Conservation (phyloP, 2,797 vertebrate species). For the Ptychobarbus kaznakovi region DNA sequence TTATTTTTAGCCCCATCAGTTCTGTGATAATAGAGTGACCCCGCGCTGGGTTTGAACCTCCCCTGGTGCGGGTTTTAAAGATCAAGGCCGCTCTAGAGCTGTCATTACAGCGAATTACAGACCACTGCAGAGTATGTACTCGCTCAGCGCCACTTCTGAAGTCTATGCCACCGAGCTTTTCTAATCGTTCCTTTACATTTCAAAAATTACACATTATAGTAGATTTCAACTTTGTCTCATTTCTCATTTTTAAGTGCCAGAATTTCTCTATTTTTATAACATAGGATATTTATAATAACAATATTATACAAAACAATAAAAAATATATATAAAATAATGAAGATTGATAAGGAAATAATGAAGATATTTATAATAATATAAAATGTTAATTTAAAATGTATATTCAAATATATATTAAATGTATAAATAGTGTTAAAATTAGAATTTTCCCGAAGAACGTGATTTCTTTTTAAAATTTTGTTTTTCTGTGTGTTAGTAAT, state of each 20-base stretch:
- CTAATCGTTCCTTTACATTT: neutral
- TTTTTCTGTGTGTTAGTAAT: no score
- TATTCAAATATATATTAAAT: neutral
- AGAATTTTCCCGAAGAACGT: no score
- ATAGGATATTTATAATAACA: no score
- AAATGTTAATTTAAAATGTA: no score
- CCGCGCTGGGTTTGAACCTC: slow-evolving; percentile 34
- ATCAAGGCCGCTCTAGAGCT: slow-evolving; percentile 33
- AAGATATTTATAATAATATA: neutral
- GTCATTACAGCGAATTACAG: slow-evolving; percentile 54
- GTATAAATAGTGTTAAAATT: no score
- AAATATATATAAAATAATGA: no score
- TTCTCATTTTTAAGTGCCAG: no score
- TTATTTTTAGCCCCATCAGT: slow-evolving; percentile 40
- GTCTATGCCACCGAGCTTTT: neutral
- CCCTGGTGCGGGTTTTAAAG: slow-evolving; percentile 14
- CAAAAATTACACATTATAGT: no score
- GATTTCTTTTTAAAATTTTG: no score
- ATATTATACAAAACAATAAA: neutral
- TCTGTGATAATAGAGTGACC: slow-evolving; percentile 29
- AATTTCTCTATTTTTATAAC: neutral
- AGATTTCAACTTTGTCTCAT: neutral
- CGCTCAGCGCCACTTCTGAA: neutral
- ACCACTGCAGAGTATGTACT: slow-evolving; percentile 5
- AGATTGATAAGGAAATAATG: no score